Evolutionary conservation across 2,797 vertebrate genomes (phyloP), one percentile per base, ranked within the genome.

Genomic region (Chelmon rostratus): DNA sequence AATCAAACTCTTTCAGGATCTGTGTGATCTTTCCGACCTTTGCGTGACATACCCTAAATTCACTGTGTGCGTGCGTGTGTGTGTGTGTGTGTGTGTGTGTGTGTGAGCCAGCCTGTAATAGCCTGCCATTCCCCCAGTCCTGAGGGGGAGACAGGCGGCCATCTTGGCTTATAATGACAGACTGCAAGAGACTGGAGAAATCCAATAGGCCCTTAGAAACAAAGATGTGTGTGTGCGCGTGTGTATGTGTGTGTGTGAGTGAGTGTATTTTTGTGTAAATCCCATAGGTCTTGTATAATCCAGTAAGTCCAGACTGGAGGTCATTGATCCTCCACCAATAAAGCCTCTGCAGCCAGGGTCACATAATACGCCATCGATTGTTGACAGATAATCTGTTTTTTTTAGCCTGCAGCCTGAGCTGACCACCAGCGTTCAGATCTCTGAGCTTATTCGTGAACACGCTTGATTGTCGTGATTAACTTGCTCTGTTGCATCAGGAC

Each of bases 271-370:
- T 15, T 73, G 52, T 52, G 71, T 81, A 58, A 82, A 73, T 89
- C 84, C 85, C 83, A 79, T 18, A 54, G 78, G 86, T 87, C 78
- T 83, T 56, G 71, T 83, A 52, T 78, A 82, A 89, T 88, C 85
- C 91, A 81, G 83, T 90, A 86, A 86, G 69, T 82, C 81, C 86
- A 79, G 85, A 84, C 85, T 82, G 37, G 57, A 83, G 76, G 74
- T 86, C 86, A 89, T 78, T 85, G 93, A 94, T 91, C 85, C 56
- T 50, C 61, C 61, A 83, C 78, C 79, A 85, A 59, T 87, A 83
- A 81, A 82, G 53, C 74, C 76, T 73, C 67, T 66, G 86, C 76
- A 76, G 80, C 68, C 61, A 35, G 66, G 63, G 85, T 88, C 88
- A 82, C 79, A 86, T 89, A 73, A 90, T 69, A 70, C 23, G 1